Evolutionary conservation across 2,888 invertebrate species (phyloP), one percentile per base, ranked within the genome.

Genomic region (Penaeus monodon): DNA sequence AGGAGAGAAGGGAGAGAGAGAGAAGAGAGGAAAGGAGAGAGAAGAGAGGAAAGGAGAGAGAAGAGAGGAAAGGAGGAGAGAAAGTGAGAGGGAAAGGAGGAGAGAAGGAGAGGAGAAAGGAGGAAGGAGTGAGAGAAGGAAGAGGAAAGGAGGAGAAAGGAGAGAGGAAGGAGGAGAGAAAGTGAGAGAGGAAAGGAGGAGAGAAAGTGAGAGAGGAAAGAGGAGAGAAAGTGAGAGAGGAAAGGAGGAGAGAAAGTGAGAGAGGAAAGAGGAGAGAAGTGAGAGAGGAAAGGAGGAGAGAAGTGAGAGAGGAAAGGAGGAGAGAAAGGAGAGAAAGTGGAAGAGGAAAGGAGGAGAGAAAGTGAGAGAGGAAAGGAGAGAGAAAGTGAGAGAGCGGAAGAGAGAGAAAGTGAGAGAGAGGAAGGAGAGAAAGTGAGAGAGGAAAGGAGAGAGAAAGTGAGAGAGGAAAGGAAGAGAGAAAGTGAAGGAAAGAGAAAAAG

Each of bases 21-120:
- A 1, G 3, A 1, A 3, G 8, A 8, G 38, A 0, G 7, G 8
- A 7, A 8, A 7, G 8, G 7, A 7, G 7, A 14, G 12, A 2
- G 10, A 1, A 1, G 14, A 14, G 0, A 57, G 22, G 14, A 17
- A 3, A 22, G 22, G 1, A 20, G 68, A 17, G 3, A 3, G 20
- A 10, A 68, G 8, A 2, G 3, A 3, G 0, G 10, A 3, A 1
- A 17, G 12, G 22, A 38, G 2, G 7, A 7, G 38, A 38, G 38
- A 7, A 49, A 12, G 10, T 1, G 10, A 10, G 12, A 7, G 14
- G 10, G 10, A 1, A 14, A 14, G 22, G 20, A 29, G 68, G 68
- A 22, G 22, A 3, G n/a, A n/a, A 3, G n/a, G n/a, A n/a, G n/a
- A n/a, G n/a, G n/a, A n/a, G n/a, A n/a, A n/a, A n/a, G 7, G 68